These are phyloP conservation scores for Uropetala carovei DNA, from an alignment of 2,888 invertebrate genomes.

Conservation along the genomic window DNA sequence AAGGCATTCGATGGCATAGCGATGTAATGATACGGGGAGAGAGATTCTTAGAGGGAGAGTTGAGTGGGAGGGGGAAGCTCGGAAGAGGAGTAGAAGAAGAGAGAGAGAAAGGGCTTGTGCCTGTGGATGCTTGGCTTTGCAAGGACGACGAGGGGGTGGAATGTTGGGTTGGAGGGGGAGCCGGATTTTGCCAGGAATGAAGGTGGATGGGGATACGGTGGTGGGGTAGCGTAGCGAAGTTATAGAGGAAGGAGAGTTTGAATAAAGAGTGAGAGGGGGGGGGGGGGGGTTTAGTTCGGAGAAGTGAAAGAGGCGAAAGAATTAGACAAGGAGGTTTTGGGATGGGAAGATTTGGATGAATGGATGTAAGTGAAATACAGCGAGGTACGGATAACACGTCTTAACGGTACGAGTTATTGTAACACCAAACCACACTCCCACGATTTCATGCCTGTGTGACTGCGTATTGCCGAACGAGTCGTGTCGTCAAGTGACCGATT, in stretches of 20 bases:
- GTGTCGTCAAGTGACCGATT: no score
- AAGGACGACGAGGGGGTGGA: conserved; percentile 28
- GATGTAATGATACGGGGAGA: no score
- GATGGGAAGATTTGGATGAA: neutral
- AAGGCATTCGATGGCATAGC: no score
- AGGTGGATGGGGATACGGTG: no score
- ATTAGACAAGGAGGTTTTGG: neutral
- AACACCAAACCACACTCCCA: no score
- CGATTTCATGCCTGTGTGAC: no score
- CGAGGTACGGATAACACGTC: neutral
- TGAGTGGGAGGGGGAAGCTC: neutral
- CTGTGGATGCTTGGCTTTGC: neutral
- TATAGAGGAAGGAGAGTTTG: no score
- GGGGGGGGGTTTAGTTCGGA: neutral
- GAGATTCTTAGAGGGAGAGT: neutral
- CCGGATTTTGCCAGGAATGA: neutral
- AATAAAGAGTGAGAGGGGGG: no score
- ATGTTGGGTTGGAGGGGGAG: neutral
- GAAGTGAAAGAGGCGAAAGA: neutral
- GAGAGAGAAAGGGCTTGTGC: neutral
- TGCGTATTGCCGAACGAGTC: no score
- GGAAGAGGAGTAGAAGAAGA: neutral
- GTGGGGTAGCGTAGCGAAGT: no score
- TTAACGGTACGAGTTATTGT: no score
- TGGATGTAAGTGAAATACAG: neutral